Percentiles rank a stretch among this genome's conserved stretches.
These are phyloP conservation scores for Stenotaenia linearis DNA, from an alignment of 2,888 invertebrate species.

Conservation along the genomic window DNA sequence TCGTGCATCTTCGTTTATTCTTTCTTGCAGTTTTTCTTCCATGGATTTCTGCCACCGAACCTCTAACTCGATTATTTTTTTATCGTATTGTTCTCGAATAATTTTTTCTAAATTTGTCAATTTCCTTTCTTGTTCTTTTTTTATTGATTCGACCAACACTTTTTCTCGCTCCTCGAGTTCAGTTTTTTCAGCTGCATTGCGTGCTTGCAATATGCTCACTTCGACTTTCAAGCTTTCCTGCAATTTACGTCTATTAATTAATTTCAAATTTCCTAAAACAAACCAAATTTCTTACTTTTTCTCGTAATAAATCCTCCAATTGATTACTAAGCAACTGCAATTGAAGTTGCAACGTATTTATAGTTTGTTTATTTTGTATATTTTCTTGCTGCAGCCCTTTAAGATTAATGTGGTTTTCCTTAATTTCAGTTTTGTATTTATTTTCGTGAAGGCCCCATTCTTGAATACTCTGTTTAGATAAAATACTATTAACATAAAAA, in stretches of 20 bases:
- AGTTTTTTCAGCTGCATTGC: not conserved
- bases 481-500: too few species aligned
- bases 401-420: not conserved
- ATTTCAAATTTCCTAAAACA: not conserved
- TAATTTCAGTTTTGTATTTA: not conserved
- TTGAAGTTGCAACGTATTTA: not conserved
- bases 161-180: not conserved
- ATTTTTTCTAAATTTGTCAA: not conserved
- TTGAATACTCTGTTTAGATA: not conserved
- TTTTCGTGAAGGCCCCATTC: not conserved
- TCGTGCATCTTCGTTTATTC: not conserved
- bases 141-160: not conserved
- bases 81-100: not conserved
- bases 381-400: not conserved
- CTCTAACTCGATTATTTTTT: not conserved
- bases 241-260: not conserved
- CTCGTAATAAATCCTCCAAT: not conserved
- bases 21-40: not conserved
- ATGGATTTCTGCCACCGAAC: not conserved
- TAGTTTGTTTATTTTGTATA: not conserved
- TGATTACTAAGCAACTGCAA: not conserved
- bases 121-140: not conserved
- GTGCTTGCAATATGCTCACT: not conserved
- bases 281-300: not conserved
- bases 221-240: constrained; percentile 12